Percentiles rank a stretch among this genome's conserved stretches.
phyloP scores from a whole-genome alignment of 2,113 vertebrate species.

The Isichthys henryi region DNA sequence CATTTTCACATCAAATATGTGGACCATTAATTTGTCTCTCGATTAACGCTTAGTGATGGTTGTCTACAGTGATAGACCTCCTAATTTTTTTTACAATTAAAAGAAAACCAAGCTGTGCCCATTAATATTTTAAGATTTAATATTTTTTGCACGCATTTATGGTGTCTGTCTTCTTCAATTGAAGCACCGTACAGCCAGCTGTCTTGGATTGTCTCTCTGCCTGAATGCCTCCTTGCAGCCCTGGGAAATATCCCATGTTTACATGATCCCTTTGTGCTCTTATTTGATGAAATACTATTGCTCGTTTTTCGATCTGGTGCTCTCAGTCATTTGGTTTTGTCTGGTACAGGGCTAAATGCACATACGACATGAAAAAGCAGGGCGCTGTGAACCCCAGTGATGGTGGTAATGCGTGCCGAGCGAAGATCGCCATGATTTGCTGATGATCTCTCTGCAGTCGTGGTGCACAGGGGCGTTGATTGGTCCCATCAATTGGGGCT shows the following conservation, averaged over 20 bases:
- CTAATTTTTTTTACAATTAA: neutral
- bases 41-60: neutral
- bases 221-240: neutral
- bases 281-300: neutral
- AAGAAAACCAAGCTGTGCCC: neutral
- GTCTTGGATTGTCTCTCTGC: neutral
- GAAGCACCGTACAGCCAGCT: neutral
- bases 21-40: neutral
- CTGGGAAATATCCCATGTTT: neutral
- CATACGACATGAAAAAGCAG: neutral
- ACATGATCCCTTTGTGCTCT: neutral
- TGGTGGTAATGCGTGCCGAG: neutral
- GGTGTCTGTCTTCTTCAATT: neutral
- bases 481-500: too few relatives aligned
- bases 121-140: neutral
- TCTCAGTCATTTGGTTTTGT: neutral
- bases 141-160: neutral
- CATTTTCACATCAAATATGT: neutral
- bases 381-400: neutral
- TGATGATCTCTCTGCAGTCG: neutral
- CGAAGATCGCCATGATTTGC: neutral
- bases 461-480: neutral
- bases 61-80: neutral
- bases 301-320: neutral
- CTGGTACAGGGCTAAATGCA: neutral